A percentile compares a stretch with the other conserved stretches of the same genome.
Conservation (phyloP, 2,797 vertebrate genomes). For the Megalops cyprinoides region DNA sequence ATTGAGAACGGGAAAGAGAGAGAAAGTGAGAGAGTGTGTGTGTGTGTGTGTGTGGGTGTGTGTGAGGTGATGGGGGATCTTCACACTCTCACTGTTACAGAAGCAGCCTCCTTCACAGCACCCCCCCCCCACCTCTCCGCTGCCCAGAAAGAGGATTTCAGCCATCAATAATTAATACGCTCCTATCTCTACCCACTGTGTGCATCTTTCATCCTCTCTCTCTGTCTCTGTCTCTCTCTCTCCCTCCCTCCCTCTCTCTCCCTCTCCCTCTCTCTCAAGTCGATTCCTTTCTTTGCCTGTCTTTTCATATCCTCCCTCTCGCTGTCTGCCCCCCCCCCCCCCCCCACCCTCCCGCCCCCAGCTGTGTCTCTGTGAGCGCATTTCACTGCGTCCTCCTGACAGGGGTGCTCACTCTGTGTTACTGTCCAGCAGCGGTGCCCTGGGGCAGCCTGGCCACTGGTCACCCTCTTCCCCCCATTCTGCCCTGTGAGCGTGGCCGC, state of each 20-base stretch:
- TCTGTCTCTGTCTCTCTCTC: constrained; percentile 14
- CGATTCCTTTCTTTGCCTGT: background rate
- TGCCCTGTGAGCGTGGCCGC: background rate
- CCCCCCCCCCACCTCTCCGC: constrained; percentile 4
- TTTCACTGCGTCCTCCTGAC: background rate
- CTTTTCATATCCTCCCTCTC: constrained; percentile 8
- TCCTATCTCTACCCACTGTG: constrained; percentile 69
- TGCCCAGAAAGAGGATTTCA: constrained; percentile 22
- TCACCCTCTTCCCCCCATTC: background rate
- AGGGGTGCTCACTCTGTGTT: background rate
- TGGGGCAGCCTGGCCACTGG: too few species aligned
- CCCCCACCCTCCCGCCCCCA: too few species aligned
- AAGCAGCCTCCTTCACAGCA: background rate
- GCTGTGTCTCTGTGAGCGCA: background rate
- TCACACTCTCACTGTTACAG: background rate
- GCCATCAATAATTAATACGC: constrained; percentile 76
- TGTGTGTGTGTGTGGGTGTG: background rate
- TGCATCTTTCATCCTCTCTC: constrained; percentile 63
- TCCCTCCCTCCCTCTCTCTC: background rate
- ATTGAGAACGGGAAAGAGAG: too few species aligned
- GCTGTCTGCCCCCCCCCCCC: background rate
- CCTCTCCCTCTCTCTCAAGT: background rate
- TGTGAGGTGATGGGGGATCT: background rate
- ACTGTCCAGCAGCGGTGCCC: too few species aligned
- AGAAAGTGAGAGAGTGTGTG: constrained; percentile 16